Percentiles rank a stretch among this genome's conserved stretches.
Conservation (phyloP, 2,113 vertebrate genomes). For the Labeo rohita region DNA sequence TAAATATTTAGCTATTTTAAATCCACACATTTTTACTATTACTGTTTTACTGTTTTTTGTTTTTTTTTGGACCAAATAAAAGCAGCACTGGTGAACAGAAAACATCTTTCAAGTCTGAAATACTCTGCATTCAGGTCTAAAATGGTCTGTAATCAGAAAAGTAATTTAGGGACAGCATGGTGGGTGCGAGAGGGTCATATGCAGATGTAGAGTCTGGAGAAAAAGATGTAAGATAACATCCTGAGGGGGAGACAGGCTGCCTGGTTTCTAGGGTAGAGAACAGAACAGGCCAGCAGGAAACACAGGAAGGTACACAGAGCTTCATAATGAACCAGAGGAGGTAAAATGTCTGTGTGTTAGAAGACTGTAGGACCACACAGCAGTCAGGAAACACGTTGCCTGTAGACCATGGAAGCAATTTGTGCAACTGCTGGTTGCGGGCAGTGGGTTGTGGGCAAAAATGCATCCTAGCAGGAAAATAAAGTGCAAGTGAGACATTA, state of each 20-base stretch:
- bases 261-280: neutral
- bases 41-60: too few relatives aligned
- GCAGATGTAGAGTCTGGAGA: neutral
- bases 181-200: neutral
- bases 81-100: too few relatives aligned
- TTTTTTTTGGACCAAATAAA: too few relatives aligned
- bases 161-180: neutral
- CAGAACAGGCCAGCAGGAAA: conserved; percentile 19
- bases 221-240: neutral
- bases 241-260: neutral
- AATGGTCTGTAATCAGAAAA: neutral
- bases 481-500: conserved; percentile 47
- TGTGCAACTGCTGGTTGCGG: neutral
- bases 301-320: neutral
- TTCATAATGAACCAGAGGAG: neutral
- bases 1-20: too few relatives aligned
- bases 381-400: neutral
- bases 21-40: too few relatives aligned
- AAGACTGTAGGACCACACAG: neutral
- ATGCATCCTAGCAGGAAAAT: neutral
- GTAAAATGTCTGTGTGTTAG: conserved; percentile 9
- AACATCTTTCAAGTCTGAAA: too few relatives aligned
- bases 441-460: conserved; percentile 1
- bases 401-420: neutral
- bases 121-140: too few relatives aligned